phyloP scores from a whole-genome alignment of 2,113 vertebrate genomes.

The Nothobranchius furzeri region DNA sequence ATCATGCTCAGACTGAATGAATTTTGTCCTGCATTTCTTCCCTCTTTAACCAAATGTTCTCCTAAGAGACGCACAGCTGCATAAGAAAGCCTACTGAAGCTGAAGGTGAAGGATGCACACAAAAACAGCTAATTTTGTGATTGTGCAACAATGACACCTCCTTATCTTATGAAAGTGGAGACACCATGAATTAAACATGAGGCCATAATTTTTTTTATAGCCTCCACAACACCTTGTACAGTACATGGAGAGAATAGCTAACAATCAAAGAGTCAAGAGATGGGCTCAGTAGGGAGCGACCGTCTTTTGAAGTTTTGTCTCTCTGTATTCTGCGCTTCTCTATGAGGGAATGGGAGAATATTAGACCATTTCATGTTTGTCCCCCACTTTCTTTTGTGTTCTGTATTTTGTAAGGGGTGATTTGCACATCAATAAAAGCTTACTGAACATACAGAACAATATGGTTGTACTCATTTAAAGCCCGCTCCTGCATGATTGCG shows the following conservation, averaged over 20 bases:
- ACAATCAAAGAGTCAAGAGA: slow-evolving; percentile 65
- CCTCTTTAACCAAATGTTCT: slow-evolving; percentile 1
- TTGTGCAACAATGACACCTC: slow-evolving; percentile 59
- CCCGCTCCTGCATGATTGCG: slow-evolving; percentile 30
- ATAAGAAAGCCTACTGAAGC: slow-evolving; percentile 20
- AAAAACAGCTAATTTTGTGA: slow-evolving; percentile 47
- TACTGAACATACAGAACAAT: slow-evolving; percentile 42
- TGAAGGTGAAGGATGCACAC: slow-evolving; percentile 61
- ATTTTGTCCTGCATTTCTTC: not conserved
- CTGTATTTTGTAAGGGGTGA: slow-evolving; percentile 29
- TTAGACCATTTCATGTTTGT: slow-evolving; percentile 40
- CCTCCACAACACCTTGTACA: slow-evolving; percentile 58
- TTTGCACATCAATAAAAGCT: slow-evolving; percentile 62
- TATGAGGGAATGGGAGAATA: slow-evolving; percentile 58
- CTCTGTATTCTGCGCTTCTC: slow-evolving; percentile 49
- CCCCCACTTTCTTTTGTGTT: slow-evolving; percentile 26
- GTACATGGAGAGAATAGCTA: slow-evolving; percentile 72
- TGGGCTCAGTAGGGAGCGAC: slow-evolving; percentile 52
- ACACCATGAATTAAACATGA: slow-evolving; percentile 76
- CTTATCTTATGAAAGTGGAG: slow-evolving; percentile 70
- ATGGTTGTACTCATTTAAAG: slow-evolving; percentile 35
- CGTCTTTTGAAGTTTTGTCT: slow-evolving; percentile 64
- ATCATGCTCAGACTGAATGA: not conserved
- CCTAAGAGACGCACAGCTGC: slow-evolving; percentile 1
- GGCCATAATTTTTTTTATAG: slow-evolving; percentile 57